Evolutionary conservation across 2,797 vertebrate genomes (phyloP).

Genomic region (Chrysocyon brachyurus): DNA sequence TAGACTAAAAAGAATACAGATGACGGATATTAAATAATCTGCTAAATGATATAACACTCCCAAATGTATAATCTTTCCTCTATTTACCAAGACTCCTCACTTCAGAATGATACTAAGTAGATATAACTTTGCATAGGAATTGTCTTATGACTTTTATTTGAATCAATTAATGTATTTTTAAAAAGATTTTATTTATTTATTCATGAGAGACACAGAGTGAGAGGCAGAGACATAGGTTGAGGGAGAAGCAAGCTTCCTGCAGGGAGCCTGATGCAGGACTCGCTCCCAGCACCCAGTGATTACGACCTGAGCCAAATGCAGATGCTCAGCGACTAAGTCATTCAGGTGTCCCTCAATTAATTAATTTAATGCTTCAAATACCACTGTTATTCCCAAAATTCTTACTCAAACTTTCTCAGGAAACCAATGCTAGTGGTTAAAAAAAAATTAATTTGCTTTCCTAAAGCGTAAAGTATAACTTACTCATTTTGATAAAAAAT

Average conservation of each 20-base stretch:
- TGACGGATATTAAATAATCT: neutral
- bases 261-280: too few relatives aligned
- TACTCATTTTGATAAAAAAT: neutral
- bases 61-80: neutral
- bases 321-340: too few relatives aligned
- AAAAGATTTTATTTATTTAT: too few relatives aligned
- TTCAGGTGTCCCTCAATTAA: neutral
- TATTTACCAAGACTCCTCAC: neutral
- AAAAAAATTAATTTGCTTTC: neutral
- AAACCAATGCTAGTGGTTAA: neutral
- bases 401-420: neutral
- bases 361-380: conserved; percentile 17
- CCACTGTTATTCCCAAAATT: neutral
- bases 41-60: neutral
- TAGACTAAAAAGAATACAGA: neutral
- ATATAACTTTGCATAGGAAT: conserved; percentile 29
- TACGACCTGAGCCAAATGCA: too few relatives aligned
- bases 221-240: too few relatives aligned
- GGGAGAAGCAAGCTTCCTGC: too few relatives aligned
- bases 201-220: too few relatives aligned
- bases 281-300: too few relatives aligned
- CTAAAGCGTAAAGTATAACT: neutral
- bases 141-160: conserved; percentile 21
- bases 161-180: neutral
- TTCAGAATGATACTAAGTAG: neutral